These are phyloP conservation scores for Atractosteus spatula DNA, from an alignment of 2,113 vertebrate genomes.

Conservation along the genomic window DNA sequence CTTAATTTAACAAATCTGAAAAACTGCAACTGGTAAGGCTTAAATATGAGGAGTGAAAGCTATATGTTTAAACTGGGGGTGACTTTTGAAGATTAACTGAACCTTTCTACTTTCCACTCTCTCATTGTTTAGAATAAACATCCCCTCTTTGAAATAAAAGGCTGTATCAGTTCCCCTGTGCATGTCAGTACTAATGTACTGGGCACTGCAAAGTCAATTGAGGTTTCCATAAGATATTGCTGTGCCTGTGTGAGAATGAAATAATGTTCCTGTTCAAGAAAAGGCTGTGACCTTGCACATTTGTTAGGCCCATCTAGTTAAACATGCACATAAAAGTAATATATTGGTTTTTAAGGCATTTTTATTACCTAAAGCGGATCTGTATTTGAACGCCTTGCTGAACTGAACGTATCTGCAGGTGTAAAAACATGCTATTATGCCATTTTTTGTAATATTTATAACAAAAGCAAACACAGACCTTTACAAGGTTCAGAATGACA, in stretches of 20 bases:
- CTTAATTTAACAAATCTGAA: too few relatives aligned
- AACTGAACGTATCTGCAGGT: constrained; percentile 24
- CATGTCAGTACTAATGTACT: too few relatives aligned
- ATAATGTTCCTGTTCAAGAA: background rate
- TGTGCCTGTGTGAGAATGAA: constrained; percentile 1
- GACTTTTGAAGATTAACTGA: too few relatives aligned
- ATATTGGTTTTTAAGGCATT: constrained; percentile 22
- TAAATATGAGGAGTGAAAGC: too few relatives aligned
- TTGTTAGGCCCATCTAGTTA: constrained; percentile 18
- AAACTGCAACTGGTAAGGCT: too few relatives aligned
- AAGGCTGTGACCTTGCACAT: constrained; percentile 5
- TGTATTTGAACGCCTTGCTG: constrained; percentile 16
- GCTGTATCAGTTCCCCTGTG: too few relatives aligned
- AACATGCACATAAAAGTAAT: constrained; percentile 25
- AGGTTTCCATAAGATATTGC: constrained; percentile 1
- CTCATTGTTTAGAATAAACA: too few relatives aligned
- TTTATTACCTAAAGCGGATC: constrained; percentile 25
- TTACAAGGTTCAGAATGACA: background rate
- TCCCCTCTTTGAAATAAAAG: too few relatives aligned
- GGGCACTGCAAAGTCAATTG: background rate
- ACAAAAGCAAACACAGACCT: constrained; percentile 10
- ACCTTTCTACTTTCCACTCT: too few relatives aligned
- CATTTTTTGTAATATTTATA: constrained; percentile 11
- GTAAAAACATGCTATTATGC: constrained; percentile 15
- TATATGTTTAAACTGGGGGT: too few relatives aligned